These are phyloP conservation scores for Sylvia atricapilla DNA, from an alignment of 2,113 vertebrate species.

Conservation along the genomic window DNA sequence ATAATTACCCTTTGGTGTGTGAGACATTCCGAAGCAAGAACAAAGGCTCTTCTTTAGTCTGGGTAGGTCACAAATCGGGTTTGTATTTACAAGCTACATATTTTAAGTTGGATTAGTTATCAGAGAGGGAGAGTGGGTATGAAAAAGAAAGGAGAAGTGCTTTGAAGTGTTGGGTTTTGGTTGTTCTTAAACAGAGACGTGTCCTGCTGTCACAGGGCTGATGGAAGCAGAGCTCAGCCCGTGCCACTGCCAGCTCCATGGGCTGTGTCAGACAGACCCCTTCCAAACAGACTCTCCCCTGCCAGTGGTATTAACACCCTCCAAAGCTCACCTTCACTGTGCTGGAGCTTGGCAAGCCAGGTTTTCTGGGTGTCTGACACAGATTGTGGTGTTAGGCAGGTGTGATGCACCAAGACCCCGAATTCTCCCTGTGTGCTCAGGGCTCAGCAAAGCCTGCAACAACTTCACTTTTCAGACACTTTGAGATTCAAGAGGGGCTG, in stretches of 20 bases:
- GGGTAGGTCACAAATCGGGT: neutral
- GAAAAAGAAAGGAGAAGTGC: neutral
- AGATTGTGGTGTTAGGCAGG: rapidly evolving
- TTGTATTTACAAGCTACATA: neutral
- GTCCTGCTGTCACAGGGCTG: constrained; percentile 5
- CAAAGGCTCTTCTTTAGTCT: neutral
- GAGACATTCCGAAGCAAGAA: neutral
- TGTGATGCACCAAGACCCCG: neutral
- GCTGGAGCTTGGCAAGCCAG: neutral
- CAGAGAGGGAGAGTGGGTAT: neutral
- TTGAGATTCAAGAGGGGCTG: neutral
- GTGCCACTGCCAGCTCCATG: neutral
- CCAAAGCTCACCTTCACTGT: neutral
- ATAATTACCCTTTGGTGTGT: neutral
- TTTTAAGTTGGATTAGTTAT: constrained; percentile 34
- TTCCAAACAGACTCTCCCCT: neutral
- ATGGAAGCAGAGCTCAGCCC: constrained; percentile 16
- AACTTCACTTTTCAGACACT: neutral
- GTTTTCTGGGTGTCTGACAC: neutral
- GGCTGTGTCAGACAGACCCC: neutral
- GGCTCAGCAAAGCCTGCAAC: neutral
- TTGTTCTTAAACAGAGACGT: neutral
- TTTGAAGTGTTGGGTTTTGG: constrained; percentile 44
- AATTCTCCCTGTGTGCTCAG: no score
- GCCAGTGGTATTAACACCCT: neutral